Base-by-base conservation (phyloP, 2,797 vertebrate genomes). In the Oreortyx pictus region DNA sequence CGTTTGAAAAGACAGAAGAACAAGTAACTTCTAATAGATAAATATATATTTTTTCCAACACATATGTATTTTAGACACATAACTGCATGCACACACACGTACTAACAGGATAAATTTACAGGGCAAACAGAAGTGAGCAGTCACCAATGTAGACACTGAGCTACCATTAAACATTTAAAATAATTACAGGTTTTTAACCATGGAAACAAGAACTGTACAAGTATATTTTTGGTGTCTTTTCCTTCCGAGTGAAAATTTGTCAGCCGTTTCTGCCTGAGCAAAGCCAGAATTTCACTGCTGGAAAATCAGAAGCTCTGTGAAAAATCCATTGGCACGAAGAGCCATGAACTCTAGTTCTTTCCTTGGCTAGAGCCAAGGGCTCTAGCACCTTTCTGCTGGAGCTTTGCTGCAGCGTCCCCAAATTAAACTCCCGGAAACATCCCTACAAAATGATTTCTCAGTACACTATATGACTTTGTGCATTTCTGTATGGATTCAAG, bases 141-240 rank as follows among this genome's bases (percentile, higher is more conserved):
- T 84, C 70, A 46, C 90, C 79, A 68, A 35, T 84, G 68, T 25
- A 87, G 75, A 89, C 10, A 79, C 29, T 22, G 83, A 73, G 86
- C 64, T 90, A 88, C 84, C 71, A 90, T 81, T 89, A 96, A 90
- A 56, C 92, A 88, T 86, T 90, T 96, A 94, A 82, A 94, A 89
- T 94, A 81, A 91, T 97, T 91, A 86, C 73, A 83, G 93, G 67
- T 92, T 91, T 86, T 91, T 91, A 95, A 83, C 49, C 74, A 86
- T 31, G 27, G 54, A 82, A 94, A 85, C 50, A 77, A 88, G 88
- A 66, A 25, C 31, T 87, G 56, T 37, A 66, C 80, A 79, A 85
- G 89, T 85, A 67, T 76, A 20, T 39, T 83, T 84, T 52, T 57
- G 39, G 5, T 41, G 50, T 59, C 20, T 79, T 88, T 88, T 94